A percentile compares a stretch with the other conserved stretches of the same genome.
Evolutionary conservation across 1,140 invertebrate genomes (phyloP).

Genomic region (Andrena cerasifolii): DNA sequence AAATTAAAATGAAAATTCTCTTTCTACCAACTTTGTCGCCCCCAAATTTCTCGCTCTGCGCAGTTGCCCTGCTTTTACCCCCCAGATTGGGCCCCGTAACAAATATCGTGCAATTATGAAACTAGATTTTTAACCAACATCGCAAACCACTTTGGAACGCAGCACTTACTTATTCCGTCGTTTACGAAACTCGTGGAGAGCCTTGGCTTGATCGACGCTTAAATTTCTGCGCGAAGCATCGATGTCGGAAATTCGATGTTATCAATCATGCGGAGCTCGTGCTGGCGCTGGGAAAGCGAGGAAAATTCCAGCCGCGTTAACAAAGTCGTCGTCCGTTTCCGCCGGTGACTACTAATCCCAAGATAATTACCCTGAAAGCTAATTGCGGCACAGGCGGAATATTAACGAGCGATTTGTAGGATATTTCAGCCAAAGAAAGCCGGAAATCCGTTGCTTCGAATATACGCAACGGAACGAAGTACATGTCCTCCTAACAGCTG

Average conservation of each 20-base stretch:
- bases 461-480: no score
- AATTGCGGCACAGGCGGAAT: not conserved
- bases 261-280: not conserved
- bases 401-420: not conserved
- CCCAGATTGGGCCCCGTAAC: no score
- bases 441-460: no score
- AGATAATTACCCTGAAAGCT: not conserved
- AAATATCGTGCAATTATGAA: no score
- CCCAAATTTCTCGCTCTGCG: no score
- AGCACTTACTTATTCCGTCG: not conserved
- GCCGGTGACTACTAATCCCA: not conserved
- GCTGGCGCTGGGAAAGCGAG: not conserved
- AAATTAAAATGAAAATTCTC: no score
- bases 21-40: not conserved
- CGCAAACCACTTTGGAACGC: no score
- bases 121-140: no score
- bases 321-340: not conserved
- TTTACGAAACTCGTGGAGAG: not conserved
- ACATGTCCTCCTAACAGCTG: no score
- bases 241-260: not conserved
- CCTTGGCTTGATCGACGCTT: slow-evolving; percentile 1
- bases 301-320: not conserved
- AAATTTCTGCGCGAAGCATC: slow-evolving; percentile 3
- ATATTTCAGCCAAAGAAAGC: no score
- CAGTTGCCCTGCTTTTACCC: no score